Evolutionary conservation across 2,113 vertebrate species (phyloP), one percentile per base, ranked within the genome.

Genomic region (Hippotragus niger): DNA sequence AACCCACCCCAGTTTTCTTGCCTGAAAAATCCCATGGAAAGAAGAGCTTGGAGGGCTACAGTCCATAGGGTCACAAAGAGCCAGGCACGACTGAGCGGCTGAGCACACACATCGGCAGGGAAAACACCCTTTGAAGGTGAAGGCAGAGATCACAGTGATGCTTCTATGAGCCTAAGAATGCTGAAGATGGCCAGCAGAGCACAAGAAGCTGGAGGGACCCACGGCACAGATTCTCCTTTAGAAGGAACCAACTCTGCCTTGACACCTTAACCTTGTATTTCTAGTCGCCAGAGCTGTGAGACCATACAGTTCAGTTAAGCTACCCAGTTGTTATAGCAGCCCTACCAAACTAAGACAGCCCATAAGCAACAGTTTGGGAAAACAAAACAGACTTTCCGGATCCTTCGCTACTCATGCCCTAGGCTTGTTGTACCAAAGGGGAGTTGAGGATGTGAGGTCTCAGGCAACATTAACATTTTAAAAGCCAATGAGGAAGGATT

Each of bases 11-110:
- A 43, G 71, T 7, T 11, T 43, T 12, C 23, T 76, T 76, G 71
- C 71, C 36, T 76, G 71, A 76, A 43, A 76, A 76, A 43, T 76
- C 40, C 71, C 21, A 43, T 27, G 23, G 23, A 43, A 25, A 76
- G 71, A 76, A 27, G 71, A 76, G 11, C 36, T 4, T 76, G 40
- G 71, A 43, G 36, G 36, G 36, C 36, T 74, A 27, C 36, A 43
- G 11, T 43, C 40, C 40, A 43, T 27, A 27, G 23, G 71, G 23
- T 43, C 71, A 76, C 71, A 43, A 76, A 76, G 23, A 76, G 71
- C 36, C 71, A 43, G 23, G 12, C 71, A 74, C 0, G 6, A 76
- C 36, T 7, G 36, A 27, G 71, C 23, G 0, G 7, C 40, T 27
- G 23, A 43, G 12, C 6, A 43, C 71, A 45, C 1, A 2, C 40